These are phyloP conservation scores for Microcebus jonahi DNA, from an alignment of 2,113 vertebrate species.

Conservation along the genomic window DNA sequence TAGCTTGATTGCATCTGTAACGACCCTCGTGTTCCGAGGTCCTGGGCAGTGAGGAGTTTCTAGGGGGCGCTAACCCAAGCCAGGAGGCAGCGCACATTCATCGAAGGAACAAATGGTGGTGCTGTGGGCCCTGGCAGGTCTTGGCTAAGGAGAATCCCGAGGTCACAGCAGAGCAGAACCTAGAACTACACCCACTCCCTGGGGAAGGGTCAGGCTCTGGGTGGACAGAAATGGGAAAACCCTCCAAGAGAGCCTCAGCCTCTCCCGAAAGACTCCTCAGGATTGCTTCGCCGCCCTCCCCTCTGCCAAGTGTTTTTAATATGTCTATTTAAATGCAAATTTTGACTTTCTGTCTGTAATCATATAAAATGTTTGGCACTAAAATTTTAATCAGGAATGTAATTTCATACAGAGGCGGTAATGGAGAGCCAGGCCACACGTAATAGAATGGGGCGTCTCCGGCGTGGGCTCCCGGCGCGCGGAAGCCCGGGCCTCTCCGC, in stretches of 20 bases:
- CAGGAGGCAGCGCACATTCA: background rate
- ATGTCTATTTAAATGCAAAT: constrained; percentile 90
- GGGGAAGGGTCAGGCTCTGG: background rate
- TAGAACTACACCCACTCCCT: accelerated
- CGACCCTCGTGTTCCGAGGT: background rate
- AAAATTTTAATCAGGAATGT: constrained; percentile 86
- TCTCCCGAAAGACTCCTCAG: constrained; percentile 75
- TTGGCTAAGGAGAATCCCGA: accelerated
- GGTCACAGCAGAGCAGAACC: accelerated
- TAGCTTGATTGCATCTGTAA: background rate
- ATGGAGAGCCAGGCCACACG: constrained; percentile 63
- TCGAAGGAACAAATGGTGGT: no score
- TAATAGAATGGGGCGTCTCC: constrained; percentile 17
- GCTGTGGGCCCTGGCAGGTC: background rate
- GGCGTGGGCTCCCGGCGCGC: accelerated
- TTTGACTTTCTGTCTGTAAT: constrained; percentile 88
- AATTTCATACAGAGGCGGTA: constrained; percentile 80
- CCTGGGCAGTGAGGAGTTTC: background rate
- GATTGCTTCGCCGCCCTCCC: constrained; percentile 73
- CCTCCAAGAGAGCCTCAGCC: background rate
- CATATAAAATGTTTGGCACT: constrained; percentile 86
- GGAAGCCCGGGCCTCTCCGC: background rate
- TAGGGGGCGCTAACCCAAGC: background rate
- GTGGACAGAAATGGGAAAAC: constrained; percentile 35
- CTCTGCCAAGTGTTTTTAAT: constrained; percentile 83